Percentiles rank a stretch among this genome's conserved stretches.
These are phyloP conservation scores for Solenopsis fugax DNA, from an alignment of 1,140 invertebrate genomes.

Conservation along the genomic window DNA sequence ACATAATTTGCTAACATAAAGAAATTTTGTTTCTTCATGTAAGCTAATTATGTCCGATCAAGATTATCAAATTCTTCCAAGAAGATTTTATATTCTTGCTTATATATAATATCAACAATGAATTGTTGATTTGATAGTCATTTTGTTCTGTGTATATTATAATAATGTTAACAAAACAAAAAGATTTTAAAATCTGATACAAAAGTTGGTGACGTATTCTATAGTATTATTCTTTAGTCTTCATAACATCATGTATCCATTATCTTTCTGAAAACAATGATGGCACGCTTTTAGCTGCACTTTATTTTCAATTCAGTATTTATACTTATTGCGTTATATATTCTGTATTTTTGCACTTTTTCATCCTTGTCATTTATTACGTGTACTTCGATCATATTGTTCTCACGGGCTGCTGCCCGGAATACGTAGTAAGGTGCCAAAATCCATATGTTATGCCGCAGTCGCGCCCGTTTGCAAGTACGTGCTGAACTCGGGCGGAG, in stretches of 20 bases:
- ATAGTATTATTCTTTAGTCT: neutral
- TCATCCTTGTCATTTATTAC: neutral
- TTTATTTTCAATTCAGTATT: neutral
- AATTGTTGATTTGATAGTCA: no score
- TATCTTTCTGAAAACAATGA: neutral
- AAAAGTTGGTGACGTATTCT: no score
- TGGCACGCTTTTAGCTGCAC: neutral
- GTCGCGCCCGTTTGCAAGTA: conserved; percentile 88
- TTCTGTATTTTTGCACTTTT: conserved; percentile 8
- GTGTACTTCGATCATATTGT: conserved; percentile 21
- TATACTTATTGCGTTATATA: neutral
- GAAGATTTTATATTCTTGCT: no score
- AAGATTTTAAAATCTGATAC: neutral
- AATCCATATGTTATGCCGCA: conserved; percentile 77
- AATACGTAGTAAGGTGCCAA: conserved; percentile 32
- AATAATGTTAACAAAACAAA: neutral
- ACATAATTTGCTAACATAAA: no score
- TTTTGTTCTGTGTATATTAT: no score
- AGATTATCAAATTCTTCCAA: no score
- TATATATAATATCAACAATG: no score
- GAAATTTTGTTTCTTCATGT: no score
- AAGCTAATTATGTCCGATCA: no score
- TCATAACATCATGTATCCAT: neutral
- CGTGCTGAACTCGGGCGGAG: conserved; percentile 73
- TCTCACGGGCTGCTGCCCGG: neutral